Evolutionary conservation across 2,797 vertebrate species (phyloP).

Genomic region (Malacoraja senta): DNA sequence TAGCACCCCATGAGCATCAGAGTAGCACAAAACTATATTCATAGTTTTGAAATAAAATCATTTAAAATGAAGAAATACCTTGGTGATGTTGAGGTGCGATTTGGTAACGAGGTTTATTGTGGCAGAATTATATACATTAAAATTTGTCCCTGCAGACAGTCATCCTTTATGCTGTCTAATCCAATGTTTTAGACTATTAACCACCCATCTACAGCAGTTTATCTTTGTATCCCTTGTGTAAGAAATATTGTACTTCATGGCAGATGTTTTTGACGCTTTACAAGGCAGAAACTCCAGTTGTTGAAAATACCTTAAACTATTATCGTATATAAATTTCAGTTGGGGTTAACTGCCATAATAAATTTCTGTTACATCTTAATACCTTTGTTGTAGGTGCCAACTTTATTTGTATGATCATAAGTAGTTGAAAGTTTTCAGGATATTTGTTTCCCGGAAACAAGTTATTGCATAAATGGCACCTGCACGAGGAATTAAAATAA

Average conservation of each 20-base stretch:
- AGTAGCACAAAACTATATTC: neutral
- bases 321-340: neutral
- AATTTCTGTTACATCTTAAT: slow-evolving; percentile 37
- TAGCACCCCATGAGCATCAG: slow-evolving; percentile 39
- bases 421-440: neutral
- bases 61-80: neutral
- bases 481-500: slow-evolving; percentile 31
- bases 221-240: slow-evolving; percentile 57
- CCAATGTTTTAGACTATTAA: slow-evolving; percentile 52
- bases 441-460: neutral
- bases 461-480: neutral
- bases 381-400: neutral
- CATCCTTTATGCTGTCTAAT: slow-evolving; percentile 61
- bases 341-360: slow-evolving; percentile 31
- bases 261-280: slow-evolving; percentile 66
- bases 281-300: slow-evolving; percentile 30
- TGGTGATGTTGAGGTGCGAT: slow-evolving; percentile 11
- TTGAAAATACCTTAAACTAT: slow-evolving; percentile 14
- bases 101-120: neutral
- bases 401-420: slow-evolving; percentile 7
- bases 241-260: slow-evolving; percentile 62
- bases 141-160: slow-evolving; percentile 56
- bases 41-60: neutral
- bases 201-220: slow-evolving; percentile 60
- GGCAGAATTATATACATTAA: neutral